Percentiles rank a stretch among this genome's conserved stretches.
Evolutionary conservation across 2,113 vertebrate genomes (phyloP).

Genomic region (Eptesicus fuscus): DNA sequence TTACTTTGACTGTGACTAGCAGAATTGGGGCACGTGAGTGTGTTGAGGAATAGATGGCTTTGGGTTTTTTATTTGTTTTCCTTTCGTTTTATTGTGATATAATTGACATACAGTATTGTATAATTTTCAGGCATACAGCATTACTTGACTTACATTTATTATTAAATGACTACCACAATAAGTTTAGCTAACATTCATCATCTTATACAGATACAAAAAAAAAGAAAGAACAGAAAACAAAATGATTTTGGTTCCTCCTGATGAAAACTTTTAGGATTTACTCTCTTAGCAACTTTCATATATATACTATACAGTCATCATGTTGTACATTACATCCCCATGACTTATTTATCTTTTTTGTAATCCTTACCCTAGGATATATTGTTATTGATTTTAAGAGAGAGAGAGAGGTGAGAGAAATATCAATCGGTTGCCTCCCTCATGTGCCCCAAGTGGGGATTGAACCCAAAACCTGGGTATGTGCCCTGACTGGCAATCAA

Average conservation of each 20-base stretch:
- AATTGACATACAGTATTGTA: not conserved
- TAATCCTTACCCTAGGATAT: not conserved
- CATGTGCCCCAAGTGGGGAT: not conserved
- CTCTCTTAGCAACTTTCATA: not conserved
- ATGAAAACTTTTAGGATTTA: not conserved
- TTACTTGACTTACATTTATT: not conserved
- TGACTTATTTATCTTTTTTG: not conserved
- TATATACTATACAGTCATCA: not conserved
- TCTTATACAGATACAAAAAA: not conserved
- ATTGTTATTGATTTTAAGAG: not conserved
- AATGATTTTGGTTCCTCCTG: not conserved
- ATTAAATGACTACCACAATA: not conserved
- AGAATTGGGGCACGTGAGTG: not conserved
- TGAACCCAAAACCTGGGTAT: not conserved
- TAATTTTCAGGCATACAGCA: not conserved
- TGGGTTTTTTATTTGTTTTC: not conserved
- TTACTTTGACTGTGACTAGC: constrained; percentile 21
- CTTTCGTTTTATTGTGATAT: not conserved
- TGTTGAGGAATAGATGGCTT: not conserved
- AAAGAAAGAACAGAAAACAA: not conserved
- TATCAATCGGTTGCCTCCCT: not conserved
- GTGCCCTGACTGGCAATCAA: not conserved
- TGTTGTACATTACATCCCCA: not conserved
- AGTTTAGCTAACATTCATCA: not conserved
- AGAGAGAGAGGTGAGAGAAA: not conserved